phyloP scores from a whole-genome alignment of 1,140 invertebrate genomes.

The Akabosia matsudoensis region DNA sequence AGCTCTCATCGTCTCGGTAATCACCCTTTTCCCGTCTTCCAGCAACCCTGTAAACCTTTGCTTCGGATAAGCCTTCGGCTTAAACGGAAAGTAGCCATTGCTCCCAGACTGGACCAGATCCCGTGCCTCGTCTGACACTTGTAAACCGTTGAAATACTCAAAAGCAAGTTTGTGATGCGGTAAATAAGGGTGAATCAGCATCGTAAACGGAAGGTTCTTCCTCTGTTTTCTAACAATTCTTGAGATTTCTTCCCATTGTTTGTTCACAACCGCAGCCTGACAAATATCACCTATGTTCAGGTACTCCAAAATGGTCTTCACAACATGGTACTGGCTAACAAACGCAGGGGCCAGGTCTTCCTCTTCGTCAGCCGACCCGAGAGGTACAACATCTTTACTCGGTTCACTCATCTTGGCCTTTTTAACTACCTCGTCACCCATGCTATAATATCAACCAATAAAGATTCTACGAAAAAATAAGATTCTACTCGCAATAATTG shows the following conservation, averaged over 20 bases:
- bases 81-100: too few species aligned
- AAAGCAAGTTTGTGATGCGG: conserved; percentile 30
- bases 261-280: conserved; percentile 17
- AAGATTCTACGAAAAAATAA: too few species aligned
- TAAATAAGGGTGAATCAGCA: conserved; percentile 33
- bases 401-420: neutral
- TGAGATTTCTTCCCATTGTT: conserved; percentile 33
- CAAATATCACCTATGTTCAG: neutral
- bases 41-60: neutral
- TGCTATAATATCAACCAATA: too few species aligned
- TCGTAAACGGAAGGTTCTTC: conserved; percentile 10
- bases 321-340: neutral
- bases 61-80: neutral
- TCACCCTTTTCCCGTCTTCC: neutral
- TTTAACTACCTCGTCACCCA: neutral
- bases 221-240: conserved; percentile 24
- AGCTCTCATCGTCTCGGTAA: neutral
- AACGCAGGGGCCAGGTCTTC: neutral
- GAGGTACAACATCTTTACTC: too few species aligned
- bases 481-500: too few species aligned
- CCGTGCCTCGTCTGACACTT: conserved; percentile 1
- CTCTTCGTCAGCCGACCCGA: neutral
- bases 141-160: conserved; percentile 32
- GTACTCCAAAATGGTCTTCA: conserved; percentile 6
- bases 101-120: neutral